phyloP scores from a whole-genome alignment of 2,113 vertebrate genomes.

The Halcyon malimbica region DNA sequence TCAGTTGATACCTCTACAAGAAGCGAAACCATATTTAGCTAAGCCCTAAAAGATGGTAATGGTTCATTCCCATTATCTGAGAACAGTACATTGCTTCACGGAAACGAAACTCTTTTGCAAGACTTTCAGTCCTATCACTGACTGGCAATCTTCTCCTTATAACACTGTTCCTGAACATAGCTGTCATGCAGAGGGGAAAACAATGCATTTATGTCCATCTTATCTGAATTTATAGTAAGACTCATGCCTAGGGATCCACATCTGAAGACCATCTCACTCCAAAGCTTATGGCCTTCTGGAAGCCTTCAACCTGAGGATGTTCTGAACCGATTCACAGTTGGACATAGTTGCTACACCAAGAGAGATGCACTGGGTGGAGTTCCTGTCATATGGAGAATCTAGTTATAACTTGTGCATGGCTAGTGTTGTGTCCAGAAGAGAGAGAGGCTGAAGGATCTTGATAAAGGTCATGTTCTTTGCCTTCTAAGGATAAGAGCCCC shows the following conservation, averaged over 20 bases:
- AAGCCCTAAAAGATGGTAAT: not conserved
- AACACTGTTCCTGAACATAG: not conserved
- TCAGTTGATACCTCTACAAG: not conserved
- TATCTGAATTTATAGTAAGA: not conserved
- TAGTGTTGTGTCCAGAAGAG: not conserved
- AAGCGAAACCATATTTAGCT: not conserved
- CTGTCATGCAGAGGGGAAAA: not conserved
- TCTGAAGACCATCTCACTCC: not conserved
- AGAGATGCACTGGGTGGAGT: not conserved
- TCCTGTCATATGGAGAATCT: not conserved
- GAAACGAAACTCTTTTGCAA: not conserved
- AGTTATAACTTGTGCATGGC: not conserved
- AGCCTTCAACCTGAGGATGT: not conserved
- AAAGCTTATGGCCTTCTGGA: not conserved
- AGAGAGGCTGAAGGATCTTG: not conserved
- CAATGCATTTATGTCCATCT: fast-evolving
- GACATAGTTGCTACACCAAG: not conserved
- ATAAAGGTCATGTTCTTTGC: not conserved
- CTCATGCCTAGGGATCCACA: not conserved
- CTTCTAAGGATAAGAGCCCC: not conserved
- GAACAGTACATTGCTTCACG: not conserved
- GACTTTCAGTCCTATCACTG: not conserved
- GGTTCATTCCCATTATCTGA: not conserved
- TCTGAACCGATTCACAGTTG: not conserved
- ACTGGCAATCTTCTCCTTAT: not conserved